Base-by-base conservation (phyloP, 1,140 invertebrate species). In the Drosophila simulans region DNA sequence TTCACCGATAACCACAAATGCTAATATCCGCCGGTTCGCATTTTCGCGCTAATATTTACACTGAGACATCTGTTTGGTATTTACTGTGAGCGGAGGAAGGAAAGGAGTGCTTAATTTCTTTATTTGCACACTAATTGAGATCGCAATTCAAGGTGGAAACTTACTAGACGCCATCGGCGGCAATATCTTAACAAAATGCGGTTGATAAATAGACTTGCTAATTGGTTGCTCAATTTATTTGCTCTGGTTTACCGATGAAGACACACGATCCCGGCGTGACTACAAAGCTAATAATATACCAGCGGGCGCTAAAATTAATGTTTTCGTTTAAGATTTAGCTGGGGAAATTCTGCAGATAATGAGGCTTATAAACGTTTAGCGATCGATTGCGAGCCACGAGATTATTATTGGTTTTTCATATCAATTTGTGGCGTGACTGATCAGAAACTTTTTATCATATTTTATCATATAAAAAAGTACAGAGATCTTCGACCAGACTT, bases 71-170 rank as follows among this genome's bases (percentile, higher is more conserved):
- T 74, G 59, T 35, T 53, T 65, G 72, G 60, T 42, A 42, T 73
- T 72, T 72, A 34, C 56, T 15, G n/a, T 13, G 27, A 52, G 34
- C 4, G 27, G 40, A 35, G 46, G 12, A 52, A 27, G 37, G 49
- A 64, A 15, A 35, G 20, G 25, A 35, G 11, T 1, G 27, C 59
- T 64, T 69, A 70, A 74, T 64, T 74, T 56, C 45, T 73, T 74
- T 74, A 74, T 74, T 74, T 74, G 15, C 39, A 43, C 71, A 64
- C 70, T 74, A 74, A 74, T 74, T 74, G 70, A 74, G 58, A 55
- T 64, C 58, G 71, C 69, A 74, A 64, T 64, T 74, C 45, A 43
- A 70, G 70, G 58, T 74, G 71, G 71, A 74, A 74, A 74, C 70
- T 74, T 74, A 74, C 71, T 74, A 74, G 71, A 74, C 70, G 45